phyloP scores from a whole-genome alignment of 2,113 vertebrate species.

The Notothenia rossii region DNA sequence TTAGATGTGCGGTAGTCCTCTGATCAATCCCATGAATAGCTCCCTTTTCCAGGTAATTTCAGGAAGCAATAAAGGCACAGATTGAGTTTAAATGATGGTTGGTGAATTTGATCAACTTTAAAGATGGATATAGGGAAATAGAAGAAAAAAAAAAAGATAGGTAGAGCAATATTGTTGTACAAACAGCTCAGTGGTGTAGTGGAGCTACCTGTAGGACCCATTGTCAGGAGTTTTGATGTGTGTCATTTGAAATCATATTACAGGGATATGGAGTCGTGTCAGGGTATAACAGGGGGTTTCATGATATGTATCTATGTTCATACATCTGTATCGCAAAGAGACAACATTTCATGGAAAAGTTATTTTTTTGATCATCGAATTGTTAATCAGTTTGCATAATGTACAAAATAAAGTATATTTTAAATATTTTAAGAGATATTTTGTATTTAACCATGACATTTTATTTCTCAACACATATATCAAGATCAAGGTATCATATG shows the following conservation, averaged over 20 bases:
- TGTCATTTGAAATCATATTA: slow-evolving; percentile 74
- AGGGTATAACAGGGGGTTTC: slow-evolving; percentile 69
- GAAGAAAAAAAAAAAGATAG: slow-evolving; percentile 43
- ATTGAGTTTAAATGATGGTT: slow-evolving; percentile 52
- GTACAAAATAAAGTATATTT: slow-evolving; percentile 89
- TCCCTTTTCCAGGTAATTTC: slow-evolving; percentile 79
- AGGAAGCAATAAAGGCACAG: slow-evolving; percentile 85
- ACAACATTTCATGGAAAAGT: slow-evolving; percentile 82
- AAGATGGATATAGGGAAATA: slow-evolving; percentile 39
- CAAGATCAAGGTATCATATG: slow-evolving; percentile 78
- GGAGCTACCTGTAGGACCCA: slow-evolving; percentile 76
- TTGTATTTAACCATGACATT: slow-evolving; percentile 86
- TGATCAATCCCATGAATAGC: slow-evolving; percentile 64
- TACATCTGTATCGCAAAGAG: slow-evolving; percentile 75
- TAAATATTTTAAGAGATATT: slow-evolving; percentile 88
- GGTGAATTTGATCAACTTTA: slow-evolving; percentile 58
- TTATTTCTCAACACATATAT: slow-evolving; percentile 81
- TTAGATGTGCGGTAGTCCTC: slow-evolving; percentile 57
- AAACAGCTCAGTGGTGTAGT: slow-evolving; percentile 77
- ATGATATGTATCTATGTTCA: slow-evolving; percentile 72
- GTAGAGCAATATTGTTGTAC: slow-evolving; percentile 83
- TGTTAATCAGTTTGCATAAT: slow-evolving; percentile 85
- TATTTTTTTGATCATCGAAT: slow-evolving; percentile 86
- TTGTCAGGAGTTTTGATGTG: slow-evolving; percentile 74
- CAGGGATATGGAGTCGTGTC: slow-evolving; percentile 77